Percentiles rank a stretch among this genome's conserved stretches.
phyloP scores from a whole-genome alignment of 2,888 invertebrate genomes.

The Peribatodes rhomboidaria region DNA sequence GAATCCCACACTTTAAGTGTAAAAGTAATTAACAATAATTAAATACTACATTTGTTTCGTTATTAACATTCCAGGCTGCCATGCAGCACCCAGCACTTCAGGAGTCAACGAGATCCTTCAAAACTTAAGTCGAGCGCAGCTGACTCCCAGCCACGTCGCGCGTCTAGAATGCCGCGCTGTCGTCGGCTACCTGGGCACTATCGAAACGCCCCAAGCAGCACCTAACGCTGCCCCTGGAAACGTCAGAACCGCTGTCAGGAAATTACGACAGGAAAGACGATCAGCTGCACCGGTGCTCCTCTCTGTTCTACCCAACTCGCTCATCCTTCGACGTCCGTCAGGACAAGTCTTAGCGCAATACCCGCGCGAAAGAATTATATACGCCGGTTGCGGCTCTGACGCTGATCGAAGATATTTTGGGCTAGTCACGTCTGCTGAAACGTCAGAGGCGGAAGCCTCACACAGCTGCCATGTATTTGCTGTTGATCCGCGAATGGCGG shows the following conservation, averaged over 20 bases:
- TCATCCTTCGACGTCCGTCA: slow-evolving; percentile 92
- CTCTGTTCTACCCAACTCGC: slow-evolving; percentile 92
- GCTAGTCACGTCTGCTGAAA: slow-evolving; percentile 93
- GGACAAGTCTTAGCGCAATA: slow-evolving; percentile 95
- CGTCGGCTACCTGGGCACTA: slow-evolving; percentile 97
- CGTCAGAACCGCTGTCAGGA: slow-evolving; percentile 94
- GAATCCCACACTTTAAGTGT: not conserved
- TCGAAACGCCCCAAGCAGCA: slow-evolving; percentile 96
- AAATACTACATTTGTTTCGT: not conserved
- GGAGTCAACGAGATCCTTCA: slow-evolving; percentile 79
- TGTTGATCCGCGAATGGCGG: slow-evolving; percentile 94
- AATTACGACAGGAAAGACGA: slow-evolving; percentile 95
- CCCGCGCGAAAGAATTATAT: slow-evolving; percentile 94
- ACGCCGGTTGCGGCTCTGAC: slow-evolving; percentile 96
- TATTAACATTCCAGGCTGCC: slow-evolving; percentile 67
- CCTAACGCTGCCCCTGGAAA: slow-evolving; percentile 91
- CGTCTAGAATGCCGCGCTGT: slow-evolving; percentile 93
- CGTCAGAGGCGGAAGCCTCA: slow-evolving; percentile 85
- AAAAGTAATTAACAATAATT: not conserved
- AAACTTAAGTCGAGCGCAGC: slow-evolving; percentile 73
- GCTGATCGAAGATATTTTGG: slow-evolving; percentile 97
- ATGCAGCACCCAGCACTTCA: slow-evolving; percentile 75
- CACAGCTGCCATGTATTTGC: slow-evolving; percentile 98
- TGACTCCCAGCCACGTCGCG: slow-evolving; percentile 73
- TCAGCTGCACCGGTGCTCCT: slow-evolving; percentile 94